Base-by-base conservation (phyloP, 2,113 vertebrate genomes). In the Lophotis ruficrista region DNA sequence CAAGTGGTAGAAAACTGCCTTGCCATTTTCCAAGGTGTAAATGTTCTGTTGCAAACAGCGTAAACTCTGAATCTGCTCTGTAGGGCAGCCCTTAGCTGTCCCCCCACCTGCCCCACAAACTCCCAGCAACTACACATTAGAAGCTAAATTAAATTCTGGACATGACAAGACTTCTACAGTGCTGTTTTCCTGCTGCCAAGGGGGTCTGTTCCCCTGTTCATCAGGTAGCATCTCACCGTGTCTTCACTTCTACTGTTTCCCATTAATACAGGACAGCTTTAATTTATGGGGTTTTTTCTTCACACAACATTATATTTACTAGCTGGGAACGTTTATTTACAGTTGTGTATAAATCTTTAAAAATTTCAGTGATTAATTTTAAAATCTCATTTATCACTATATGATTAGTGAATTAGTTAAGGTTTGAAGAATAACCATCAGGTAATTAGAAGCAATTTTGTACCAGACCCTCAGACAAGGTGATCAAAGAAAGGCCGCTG, bases 341-440 rank as follows among this genome's bases (percentile, higher is more conserved):
- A 85, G 45, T 83, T 94, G 37, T 69, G 20, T 82, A 85, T 91
- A 91, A 96, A 87, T 95, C 81, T 85, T 96, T 78, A 8, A 83
- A 95, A 83, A 94, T 97, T 85, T 56, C 79, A 90, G 79, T 38
- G 76, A 93, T 90, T 86, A 86, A 90, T 96, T 96, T 96, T 71
- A 89, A 94, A 92, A 89, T 88, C 91, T 83, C 93, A 83, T 97
- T 95, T 82, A 89, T 95, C 87, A 91, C 62, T 78, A 18, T 85
- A 83, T 80, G 88, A 93, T 75, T 81, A 78, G 60, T 87, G 54
- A 94, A 87, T 95, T 94, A 90, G 87, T 90, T 93, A 76, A 90
- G 58, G 58, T 92, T 93, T 95, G 83, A 92, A 92, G 84, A 78
- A 86, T 81, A 96, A 92, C 90, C 31, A 43, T 56, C 87, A 77